Base-by-base conservation (phyloP, 2,797 vertebrate species). In the Eutrigla gurnardus region DNA sequence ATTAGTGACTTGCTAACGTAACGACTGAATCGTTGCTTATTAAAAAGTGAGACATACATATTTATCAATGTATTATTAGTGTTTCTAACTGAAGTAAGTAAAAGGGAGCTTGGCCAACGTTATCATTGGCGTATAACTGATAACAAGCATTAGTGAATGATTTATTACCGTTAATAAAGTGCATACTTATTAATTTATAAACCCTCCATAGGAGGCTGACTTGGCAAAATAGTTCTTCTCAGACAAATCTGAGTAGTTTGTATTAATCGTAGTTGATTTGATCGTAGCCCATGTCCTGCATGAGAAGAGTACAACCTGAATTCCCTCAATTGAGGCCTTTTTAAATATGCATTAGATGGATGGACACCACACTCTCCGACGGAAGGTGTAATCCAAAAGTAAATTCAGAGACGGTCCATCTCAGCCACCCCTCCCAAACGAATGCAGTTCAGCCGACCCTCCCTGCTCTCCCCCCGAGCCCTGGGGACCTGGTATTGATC, bases 401-500 rank as follows among this genome's bases (percentile, higher is more conserved):
- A 33, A 60, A 70, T 43, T 33, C 39, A 18, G 72, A 73, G 39
- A 3, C 3, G 0, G 46, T 47, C 42, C 45, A 25, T 70, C 35
- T 58, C 9, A 15, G 33, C 32, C 65, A 39, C 49, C 25, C 39
- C 37, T 18, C 43, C 46, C 1, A 2, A 39, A 37, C n/a, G 3
- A 12, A 42, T n/a, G 64, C 73, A 10, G 70, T 25, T n/a, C 25
- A 0, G 36, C 69, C 49, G 1, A 12, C 81, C 72, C 52, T 74
- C 76, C 37, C 67, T 74, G 47, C 77, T 90, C 87, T 84, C 69
- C 87, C 75, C 80, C 32, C 1, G 43, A 75, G 73, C 91, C 89
- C 84, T 69, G 60, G 89, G 89, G 89, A 75, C 77, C 87, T 73
- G 84, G 3, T 89, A 93, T 93, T 84, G 91, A 93, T 92, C 86